These are phyloP conservation scores for Girardinus metallicus DNA, from an alignment of 2,797 vertebrate genomes.

Conservation along the genomic window DNA sequence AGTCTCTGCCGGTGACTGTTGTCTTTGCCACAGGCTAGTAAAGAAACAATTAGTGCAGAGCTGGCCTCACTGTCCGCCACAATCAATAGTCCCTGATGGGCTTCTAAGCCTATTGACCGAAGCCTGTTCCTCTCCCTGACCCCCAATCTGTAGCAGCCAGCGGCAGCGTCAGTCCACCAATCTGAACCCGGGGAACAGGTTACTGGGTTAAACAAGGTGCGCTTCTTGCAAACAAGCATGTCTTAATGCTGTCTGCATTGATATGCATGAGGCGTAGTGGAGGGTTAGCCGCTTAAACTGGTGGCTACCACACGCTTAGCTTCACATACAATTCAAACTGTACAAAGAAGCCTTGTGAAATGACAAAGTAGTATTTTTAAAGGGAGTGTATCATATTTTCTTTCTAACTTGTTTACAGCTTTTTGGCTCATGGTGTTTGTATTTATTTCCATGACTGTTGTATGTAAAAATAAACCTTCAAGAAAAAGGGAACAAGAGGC, in stretches of 20 bases:
- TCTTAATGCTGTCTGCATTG: constrained; percentile 50
- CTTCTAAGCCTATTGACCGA: constrained; percentile 83
- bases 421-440: neutral
- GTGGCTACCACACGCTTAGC: constrained; percentile 21
- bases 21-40: constrained; percentile 83
- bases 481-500: neutral
- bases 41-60: constrained; percentile 85
- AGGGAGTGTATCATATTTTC: neutral
- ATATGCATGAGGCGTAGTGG: constrained; percentile 22
- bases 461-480: neutral
- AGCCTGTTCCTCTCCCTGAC: constrained; percentile 68
- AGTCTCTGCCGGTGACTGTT: constrained; percentile 77
- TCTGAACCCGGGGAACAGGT: constrained; percentile 60
- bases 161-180: constrained; percentile 59
- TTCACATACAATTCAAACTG: constrained; percentile 5
- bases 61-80: constrained; percentile 77
- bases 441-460: neutral
- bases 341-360: neutral
- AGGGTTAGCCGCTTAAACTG: constrained; percentile 22
- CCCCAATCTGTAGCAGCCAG: constrained; percentile 67
- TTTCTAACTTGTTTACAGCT: neutral
- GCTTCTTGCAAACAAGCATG: constrained; percentile 60
- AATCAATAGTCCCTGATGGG: constrained; percentile 83
- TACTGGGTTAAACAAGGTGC: constrained; percentile 68
- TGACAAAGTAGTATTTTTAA: neutral